phyloP scores from a whole-genome alignment of 2,113 vertebrate species.

The Amblyopsis rosae region DNA sequence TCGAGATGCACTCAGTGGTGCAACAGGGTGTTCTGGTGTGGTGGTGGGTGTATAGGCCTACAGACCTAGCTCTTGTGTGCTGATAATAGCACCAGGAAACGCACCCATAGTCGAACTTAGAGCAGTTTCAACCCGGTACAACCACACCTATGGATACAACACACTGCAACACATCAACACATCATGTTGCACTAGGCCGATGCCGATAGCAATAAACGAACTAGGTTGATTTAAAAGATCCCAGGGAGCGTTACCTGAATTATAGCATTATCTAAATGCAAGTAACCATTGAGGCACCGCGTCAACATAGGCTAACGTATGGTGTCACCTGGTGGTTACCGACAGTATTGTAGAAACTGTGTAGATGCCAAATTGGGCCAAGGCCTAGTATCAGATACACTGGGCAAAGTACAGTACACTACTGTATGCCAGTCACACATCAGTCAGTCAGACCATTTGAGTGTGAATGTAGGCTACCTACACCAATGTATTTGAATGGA shows the following conservation, averaged over 20 bases:
- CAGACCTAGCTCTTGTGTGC: not conserved
- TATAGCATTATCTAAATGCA: too few relatives aligned
- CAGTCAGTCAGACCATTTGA: too few relatives aligned
- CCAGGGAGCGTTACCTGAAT: too few relatives aligned
- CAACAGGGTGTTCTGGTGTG: not conserved
- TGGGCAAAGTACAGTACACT: too few relatives aligned
- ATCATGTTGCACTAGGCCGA: too few relatives aligned
- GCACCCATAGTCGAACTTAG: not conserved
- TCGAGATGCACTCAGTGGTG: conserved; percentile 22
- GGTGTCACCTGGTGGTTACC: conserved; percentile 44
- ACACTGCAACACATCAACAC: not conserved
- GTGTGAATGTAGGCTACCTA: too few relatives aligned
- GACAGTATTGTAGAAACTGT: not conserved
- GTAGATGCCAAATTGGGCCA: not conserved
- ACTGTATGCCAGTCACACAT: too few relatives aligned
- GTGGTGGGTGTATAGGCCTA: not conserved
- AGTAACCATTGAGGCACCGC: not conserved
- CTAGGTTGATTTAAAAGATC: too few relatives aligned
- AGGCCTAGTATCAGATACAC: too few relatives aligned
- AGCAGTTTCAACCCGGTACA: not conserved
- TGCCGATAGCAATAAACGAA: too few relatives aligned
- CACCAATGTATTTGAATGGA: too few relatives aligned
- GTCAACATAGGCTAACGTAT: not conserved
- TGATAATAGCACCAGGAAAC: conserved; percentile 27
- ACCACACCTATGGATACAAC: not conserved